Evolutionary conservation across 2,797 vertebrate species (phyloP).

Genomic region (Calcarius lapponicus): DNA sequence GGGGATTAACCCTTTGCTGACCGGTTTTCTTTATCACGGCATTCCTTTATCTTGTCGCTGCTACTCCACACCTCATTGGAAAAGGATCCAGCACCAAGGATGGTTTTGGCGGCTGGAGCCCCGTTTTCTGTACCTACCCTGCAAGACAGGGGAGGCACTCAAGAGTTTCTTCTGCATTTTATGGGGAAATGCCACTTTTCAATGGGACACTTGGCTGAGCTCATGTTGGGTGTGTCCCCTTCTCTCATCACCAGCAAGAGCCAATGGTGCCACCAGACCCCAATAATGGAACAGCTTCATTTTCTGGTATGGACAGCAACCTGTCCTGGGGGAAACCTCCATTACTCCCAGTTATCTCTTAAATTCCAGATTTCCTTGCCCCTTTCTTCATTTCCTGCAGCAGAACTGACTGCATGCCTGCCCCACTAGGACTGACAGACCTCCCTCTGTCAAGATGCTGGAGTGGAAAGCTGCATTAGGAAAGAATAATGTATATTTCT

Average conservation of each 20-base stretch:
- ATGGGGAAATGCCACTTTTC: background rate
- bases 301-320: background rate
- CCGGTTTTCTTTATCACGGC: background rate
- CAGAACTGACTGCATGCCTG: background rate
- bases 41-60: background rate
- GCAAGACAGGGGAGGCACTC: background rate
- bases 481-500: background rate
- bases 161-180: background rate
- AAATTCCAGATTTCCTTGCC: background rate
- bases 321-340: background rate
- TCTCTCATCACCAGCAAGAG: rapidly evolving
- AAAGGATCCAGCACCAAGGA: rapidly evolving
- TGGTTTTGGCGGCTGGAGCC: background rate
- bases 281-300: background rate
- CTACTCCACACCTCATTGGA: rapidly evolving
- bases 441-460: background rate
- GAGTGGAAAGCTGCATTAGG: background rate
- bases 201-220: background rate
- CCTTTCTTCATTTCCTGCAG: background rate
- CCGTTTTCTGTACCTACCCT: background rate
- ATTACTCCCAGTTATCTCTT: background rate
- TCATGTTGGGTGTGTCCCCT: rapidly evolving
- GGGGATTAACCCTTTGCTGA: background rate
- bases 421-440: rapidly evolving
- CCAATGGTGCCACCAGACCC: rapidly evolving